Evolutionary conservation across 2,797 vertebrate genomes (phyloP).

Genomic region (Hippopotamyrus pictus): DNA sequence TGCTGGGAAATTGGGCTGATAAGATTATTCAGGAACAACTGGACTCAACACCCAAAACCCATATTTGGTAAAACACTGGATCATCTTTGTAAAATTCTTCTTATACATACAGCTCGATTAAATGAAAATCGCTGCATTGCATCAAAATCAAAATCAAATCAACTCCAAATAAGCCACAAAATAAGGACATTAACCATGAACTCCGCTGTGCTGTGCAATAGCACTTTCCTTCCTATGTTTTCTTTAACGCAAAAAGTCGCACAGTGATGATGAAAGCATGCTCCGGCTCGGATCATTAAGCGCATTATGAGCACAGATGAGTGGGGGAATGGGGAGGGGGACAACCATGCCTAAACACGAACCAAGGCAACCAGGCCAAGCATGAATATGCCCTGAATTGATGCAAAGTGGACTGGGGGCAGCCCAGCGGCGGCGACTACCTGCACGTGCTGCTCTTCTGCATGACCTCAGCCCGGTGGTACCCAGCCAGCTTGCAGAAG

Average conservation of each 20-base stretch:
- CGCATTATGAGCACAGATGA: not conserved
- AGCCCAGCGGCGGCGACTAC: constrained; percentile 43
- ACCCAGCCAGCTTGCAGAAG: constrained; percentile 92
- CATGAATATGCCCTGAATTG: not conserved
- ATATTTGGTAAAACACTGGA: not conserved
- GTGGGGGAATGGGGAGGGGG: not conserved
- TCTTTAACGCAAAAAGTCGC: not conserved
- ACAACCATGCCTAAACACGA: not conserved
- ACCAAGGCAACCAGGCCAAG: not conserved
- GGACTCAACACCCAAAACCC: not conserved
- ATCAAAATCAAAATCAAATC: no score
- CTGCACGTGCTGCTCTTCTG: constrained; percentile 97
- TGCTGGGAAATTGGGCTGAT: not conserved
- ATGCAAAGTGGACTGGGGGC: not conserved
- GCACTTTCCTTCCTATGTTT: not conserved
- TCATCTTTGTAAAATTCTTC: not conserved
- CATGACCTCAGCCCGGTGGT: constrained; percentile 95
- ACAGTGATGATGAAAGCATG: not conserved
- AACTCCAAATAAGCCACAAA: not conserved
- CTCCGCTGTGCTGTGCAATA: not conserved
- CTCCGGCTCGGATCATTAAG: not conserved
- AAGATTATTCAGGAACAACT: not conserved
- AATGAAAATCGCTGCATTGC: not conserved
- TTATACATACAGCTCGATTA: not conserved
- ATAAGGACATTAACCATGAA: not conserved